These are phyloP conservation scores for Cydia strobilella DNA, from an alignment of 1,140 invertebrate species.

Conservation along the genomic window DNA sequence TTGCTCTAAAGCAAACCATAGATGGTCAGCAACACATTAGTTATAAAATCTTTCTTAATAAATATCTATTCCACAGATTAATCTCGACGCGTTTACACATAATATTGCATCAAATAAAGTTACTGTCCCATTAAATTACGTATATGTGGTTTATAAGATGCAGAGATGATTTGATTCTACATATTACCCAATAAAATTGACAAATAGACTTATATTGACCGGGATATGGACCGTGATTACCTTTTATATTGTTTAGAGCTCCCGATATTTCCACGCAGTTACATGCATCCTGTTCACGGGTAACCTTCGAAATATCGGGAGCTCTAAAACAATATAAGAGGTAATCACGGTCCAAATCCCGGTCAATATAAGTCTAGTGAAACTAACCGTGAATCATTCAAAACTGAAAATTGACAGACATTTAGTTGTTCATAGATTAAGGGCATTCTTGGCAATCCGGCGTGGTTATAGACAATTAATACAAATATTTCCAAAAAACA, in stretches of 20 bases:
- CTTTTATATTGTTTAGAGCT: too few relatives aligned
- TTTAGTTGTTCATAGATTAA: not conserved
- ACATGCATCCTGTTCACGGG: too few relatives aligned
- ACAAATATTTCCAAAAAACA: not conserved
- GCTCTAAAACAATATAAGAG: too few relatives aligned
- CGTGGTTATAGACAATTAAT: too few relatives aligned
- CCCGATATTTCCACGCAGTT: too few relatives aligned
- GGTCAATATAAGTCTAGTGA: too few relatives aligned
- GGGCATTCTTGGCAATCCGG: not conserved
- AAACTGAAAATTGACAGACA: not conserved
- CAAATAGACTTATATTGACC: too few relatives aligned
- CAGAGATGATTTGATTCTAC: not conserved
- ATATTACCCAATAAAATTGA: slow-evolving; percentile 14
- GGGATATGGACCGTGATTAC: too few relatives aligned
- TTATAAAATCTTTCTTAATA: not conserved
- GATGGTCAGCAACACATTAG: not conserved
- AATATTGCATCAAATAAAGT: not conserved
- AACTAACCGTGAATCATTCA: too few relatives aligned
- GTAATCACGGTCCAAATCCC: too few relatives aligned
- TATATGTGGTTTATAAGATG: slow-evolving; percentile 4
- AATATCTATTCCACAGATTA: not conserved
- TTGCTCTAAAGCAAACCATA: slow-evolving; percentile 10
- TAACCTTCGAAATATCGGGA: too few relatives aligned
- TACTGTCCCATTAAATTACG: not conserved
- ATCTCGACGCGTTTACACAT: not conserved